Conservation (phyloP, 2,113 vertebrate species). For the Eurystomus gularis region DNA sequence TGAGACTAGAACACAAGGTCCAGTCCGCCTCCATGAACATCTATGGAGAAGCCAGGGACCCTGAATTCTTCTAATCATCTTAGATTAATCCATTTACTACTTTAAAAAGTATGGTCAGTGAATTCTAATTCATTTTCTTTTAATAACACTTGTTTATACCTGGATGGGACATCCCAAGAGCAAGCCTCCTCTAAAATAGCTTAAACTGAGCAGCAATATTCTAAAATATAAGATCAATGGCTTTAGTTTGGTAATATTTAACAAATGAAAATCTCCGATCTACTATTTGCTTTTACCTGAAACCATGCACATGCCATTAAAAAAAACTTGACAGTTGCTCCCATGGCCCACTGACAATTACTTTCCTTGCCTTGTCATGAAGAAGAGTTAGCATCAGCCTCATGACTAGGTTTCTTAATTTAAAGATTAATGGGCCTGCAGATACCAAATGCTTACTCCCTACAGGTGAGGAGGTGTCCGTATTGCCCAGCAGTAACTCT, state of each 20-base stretch:
- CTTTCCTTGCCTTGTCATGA: neutral
- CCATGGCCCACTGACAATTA: neutral
- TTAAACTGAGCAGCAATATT: constrained; percentile 8
- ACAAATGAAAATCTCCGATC: neutral
- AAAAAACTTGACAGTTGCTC: neutral
- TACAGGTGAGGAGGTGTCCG: neutral
- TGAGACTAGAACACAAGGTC: neutral
- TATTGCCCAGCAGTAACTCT: neutral
- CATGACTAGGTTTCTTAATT: neutral
- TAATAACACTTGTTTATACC: neutral
- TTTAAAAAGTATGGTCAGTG: neutral
- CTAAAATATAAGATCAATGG: neutral
- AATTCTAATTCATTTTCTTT: neutral
- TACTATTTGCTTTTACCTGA: neutral
- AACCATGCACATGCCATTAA: neutral
- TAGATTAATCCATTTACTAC: neutral
- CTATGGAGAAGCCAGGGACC: neutral
- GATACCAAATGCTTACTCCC: neutral
- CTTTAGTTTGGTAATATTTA: neutral
- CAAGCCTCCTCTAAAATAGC: neutral
- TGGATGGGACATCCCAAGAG: constrained; percentile 1
- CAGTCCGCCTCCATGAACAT: neutral
- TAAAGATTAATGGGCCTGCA: neutral
- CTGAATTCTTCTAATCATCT: neutral
- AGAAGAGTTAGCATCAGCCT: neutral